A percentile compares a stretch with the other conserved stretches of the same genome.
Conservation (phyloP, 2,888 invertebrate genomes). For the Drosophila robusta region DNA sequence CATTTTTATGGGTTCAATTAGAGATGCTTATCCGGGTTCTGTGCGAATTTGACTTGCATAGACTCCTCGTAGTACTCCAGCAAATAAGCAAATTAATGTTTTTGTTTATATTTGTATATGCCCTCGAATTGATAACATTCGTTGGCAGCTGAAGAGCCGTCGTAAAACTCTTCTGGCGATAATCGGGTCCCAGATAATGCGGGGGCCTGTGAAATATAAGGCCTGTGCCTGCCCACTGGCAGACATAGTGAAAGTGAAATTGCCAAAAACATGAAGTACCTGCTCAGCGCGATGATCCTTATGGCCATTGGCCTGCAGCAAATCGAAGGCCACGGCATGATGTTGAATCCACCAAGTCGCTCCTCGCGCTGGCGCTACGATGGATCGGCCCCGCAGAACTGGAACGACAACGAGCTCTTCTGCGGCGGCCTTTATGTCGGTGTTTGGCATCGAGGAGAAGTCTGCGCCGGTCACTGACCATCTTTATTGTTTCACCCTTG, state of each 20-base stretch:
- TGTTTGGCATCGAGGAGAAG: background rate
- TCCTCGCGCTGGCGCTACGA: slow-evolving; percentile 87
- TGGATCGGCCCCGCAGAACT: slow-evolving; percentile 85
- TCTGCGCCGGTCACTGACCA: background rate
- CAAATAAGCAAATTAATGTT: slow-evolving; percentile 29
- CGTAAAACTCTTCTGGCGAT: slow-evolving; percentile 62
- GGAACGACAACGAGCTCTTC: slow-evolving; percentile 86
- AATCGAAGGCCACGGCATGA: slow-evolving; percentile 86
- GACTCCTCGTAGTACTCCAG: background rate
- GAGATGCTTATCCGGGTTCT: slow-evolving; percentile 53
- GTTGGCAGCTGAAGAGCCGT: slow-evolving; percentile 44
- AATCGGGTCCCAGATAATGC: slow-evolving; percentile 43
- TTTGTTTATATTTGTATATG: slow-evolving; percentile 19
- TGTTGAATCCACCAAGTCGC: slow-evolving; percentile 86
- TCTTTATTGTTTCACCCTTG: background rate
- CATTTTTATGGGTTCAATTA: slow-evolving; percentile 50
- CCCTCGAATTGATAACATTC: slow-evolving; percentile 32
- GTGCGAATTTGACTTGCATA: slow-evolving; percentile 1
- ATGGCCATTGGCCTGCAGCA: slow-evolving; percentile 60
- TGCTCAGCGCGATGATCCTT: slow-evolving; percentile 49
- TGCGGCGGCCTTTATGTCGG: slow-evolving; percentile 86
- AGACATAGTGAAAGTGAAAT: slow-evolving; percentile 66
- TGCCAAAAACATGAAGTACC: slow-evolving; percentile 54
- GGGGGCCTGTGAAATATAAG: slow-evolving; percentile 32
- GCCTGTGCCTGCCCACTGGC: slow-evolving; percentile 4